phyloP scores from a whole-genome alignment of 92 coral and sea anemone genomes.

The Metridium senile region DNA sequence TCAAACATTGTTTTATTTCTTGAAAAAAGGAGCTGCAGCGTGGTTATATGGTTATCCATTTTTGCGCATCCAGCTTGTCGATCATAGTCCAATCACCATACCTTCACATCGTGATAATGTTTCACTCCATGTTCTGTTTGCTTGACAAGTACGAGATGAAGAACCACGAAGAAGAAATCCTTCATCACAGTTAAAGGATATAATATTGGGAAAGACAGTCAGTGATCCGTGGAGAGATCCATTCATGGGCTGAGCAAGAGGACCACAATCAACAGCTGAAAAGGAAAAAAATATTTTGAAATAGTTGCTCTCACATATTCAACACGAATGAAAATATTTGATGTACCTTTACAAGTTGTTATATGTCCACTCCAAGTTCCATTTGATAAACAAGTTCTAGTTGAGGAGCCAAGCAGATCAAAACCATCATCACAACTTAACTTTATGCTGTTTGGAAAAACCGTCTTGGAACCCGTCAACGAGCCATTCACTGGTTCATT shows the following conservation, averaged over 20 bases:
- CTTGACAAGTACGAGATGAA: slow-evolving; percentile 26
- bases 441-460: slow-evolving; percentile 34
- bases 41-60: too few species aligned
- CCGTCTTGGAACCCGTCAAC: slow-evolving; percentile 30
- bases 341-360: slow-evolving; percentile 47
- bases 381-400: slow-evolving; percentile 44
- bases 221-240: slow-evolving; percentile 38
- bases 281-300: not conserved
- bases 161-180: slow-evolving; percentile 63
- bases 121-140: slow-evolving; percentile 62
- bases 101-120: not conserved
- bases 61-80: too few species aligned
- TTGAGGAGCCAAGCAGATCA: slow-evolving; percentile 48
- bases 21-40: too few species aligned
- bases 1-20: too few species aligned
- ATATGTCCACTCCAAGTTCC: slow-evolving; percentile 52
- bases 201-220: slow-evolving; percentile 49
- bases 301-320: too few species aligned
- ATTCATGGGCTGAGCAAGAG: slow-evolving; percentile 35
- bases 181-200: slow-evolving; percentile 51
- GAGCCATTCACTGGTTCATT: slow-evolving; percentile 40
- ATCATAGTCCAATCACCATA: not conserved
- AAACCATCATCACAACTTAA: slow-evolving; percentile 61
- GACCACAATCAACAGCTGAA: slow-evolving; percentile 46
- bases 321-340: too few species aligned